A percentile compares a stretch with the other conserved stretches of the same genome.
Conservation (phyloP, 2,797 vertebrate species). For the Lateolabrax maculatus region DNA sequence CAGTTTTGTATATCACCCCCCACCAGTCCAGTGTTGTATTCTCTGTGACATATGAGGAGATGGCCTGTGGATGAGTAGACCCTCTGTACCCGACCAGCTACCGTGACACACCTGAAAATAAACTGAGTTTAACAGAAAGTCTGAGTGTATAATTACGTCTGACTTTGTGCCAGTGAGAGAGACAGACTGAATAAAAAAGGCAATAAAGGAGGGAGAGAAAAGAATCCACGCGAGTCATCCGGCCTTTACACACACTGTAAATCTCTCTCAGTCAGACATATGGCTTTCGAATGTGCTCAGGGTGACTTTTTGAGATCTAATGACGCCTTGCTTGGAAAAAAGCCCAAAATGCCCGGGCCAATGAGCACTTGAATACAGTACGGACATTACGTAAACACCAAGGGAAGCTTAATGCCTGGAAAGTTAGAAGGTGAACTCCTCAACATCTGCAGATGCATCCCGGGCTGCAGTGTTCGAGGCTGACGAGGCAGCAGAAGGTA, state of each 20-base stretch:
- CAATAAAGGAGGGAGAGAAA: slow-evolving; percentile 26
- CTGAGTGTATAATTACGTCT: not conserved
- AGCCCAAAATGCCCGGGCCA: not conserved
- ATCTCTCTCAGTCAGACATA: slow-evolving; percentile 45
- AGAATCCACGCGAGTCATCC: slow-evolving; percentile 3
- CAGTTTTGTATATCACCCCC: not conserved
- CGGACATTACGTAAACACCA: slow-evolving; percentile 55
- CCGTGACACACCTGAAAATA: slow-evolving; percentile 26
- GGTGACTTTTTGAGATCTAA: slow-evolving; percentile 32
- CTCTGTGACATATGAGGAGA: not conserved
- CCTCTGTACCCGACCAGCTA: not conserved
- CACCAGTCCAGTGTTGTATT: not conserved
- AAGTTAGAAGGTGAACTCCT: slow-evolving; percentile 52
- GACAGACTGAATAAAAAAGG: not conserved
- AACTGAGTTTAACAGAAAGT: not conserved
- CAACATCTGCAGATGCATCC: slow-evolving; percentile 49
- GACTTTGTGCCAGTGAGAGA: not conserved
- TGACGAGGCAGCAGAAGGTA: slow-evolving; percentile 57
- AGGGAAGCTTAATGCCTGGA: slow-evolving; percentile 56
- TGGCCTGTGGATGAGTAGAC: slow-evolving; percentile 1
- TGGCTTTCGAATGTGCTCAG: slow-evolving; percentile 53
- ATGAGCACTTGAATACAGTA: slow-evolving; percentile 34
- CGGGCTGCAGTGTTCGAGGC: not conserved
- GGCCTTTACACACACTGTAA: slow-evolving; percentile 31
- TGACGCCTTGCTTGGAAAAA: slow-evolving; percentile 30